Evolutionary conservation across 1,140 invertebrate genomes (phyloP).

Genomic region (Patella vulgata): DNA sequence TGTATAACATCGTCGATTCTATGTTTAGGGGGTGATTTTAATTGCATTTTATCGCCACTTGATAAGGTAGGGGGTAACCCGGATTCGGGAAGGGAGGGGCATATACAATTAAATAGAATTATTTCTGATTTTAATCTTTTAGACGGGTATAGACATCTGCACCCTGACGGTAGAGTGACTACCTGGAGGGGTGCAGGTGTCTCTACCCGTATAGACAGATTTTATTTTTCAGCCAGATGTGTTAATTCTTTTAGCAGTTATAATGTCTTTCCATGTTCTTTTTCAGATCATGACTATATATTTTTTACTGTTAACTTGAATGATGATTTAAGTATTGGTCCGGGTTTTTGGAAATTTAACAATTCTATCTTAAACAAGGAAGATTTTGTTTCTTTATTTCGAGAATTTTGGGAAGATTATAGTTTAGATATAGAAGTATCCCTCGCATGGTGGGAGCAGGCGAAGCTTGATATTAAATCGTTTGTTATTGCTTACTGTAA

Average conservation of each 20-base stretch:
- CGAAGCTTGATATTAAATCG: constrained; percentile 26
- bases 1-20: too few species aligned
- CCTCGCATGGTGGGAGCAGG: constrained; percentile 25
- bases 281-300: constrained; percentile 39
- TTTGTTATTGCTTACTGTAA: constrained; percentile 33
- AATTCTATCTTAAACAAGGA: constrained; percentile 29
- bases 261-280: constrained; percentile 18
- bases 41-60: too few species aligned
- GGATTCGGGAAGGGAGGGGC: too few species aligned
- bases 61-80: too few species aligned
- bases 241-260: constrained; percentile 7
- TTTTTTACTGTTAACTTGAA: constrained; percentile 7
- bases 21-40: too few species aligned
- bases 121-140: constrained; percentile 13
- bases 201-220: constrained; percentile 35
- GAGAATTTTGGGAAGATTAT: constrained; percentile 20
- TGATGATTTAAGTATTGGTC: constrained; percentile 16
- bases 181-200: constrained; percentile 24
- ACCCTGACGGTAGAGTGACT: constrained; percentile 16
- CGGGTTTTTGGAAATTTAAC: constrained; percentile 39
- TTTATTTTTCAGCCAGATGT: constrained; percentile 26
- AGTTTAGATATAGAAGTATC: constrained; percentile 5
- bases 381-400: constrained; percentile 19
- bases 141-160: constrained; percentile 27
- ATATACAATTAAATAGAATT: too few species aligned